A percentile compares a stretch with the other conserved stretches of the same genome.
These are phyloP conservation scores for Pinna nobilis DNA, from an alignment of 1,140 invertebrate genomes.

Conservation along the genomic window DNA sequence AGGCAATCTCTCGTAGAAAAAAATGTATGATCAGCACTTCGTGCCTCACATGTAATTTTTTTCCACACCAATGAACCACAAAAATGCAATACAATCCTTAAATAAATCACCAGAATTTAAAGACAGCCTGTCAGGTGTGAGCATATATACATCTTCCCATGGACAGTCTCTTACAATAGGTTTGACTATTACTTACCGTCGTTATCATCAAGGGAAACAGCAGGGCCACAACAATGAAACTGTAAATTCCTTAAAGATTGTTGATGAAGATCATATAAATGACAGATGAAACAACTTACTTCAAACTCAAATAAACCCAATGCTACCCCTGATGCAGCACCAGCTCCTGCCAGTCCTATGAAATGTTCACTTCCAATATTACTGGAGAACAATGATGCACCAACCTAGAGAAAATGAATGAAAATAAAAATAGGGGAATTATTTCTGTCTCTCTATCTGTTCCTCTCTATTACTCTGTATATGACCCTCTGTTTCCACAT, in stretches of 20 bases:
- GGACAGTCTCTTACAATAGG: no score
- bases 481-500: not conserved
- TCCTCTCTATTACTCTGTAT: not conserved
- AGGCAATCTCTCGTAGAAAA: no score
- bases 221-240: not conserved
- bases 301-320: constrained; percentile 77
- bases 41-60: no score
- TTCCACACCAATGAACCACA: no score
- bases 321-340: constrained; percentile 73
- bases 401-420: constrained; percentile 72
- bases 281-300: constrained; percentile 69
- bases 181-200: not conserved
- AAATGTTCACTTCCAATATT: constrained; percentile 81
- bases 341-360: constrained; percentile 78
- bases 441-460: not conserved
- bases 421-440: not conserved
- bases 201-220: not conserved
- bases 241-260: not conserved
- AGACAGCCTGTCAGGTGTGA: no score
- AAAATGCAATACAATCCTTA: no score
- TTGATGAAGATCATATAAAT: not conserved
- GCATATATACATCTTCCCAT: no score
- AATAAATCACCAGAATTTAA: no score
- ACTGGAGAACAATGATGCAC: constrained; percentile 78
- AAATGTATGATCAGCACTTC: no score